Conservation (phyloP, 1,140 invertebrate species). For the Drosophila baimaii region DNA sequence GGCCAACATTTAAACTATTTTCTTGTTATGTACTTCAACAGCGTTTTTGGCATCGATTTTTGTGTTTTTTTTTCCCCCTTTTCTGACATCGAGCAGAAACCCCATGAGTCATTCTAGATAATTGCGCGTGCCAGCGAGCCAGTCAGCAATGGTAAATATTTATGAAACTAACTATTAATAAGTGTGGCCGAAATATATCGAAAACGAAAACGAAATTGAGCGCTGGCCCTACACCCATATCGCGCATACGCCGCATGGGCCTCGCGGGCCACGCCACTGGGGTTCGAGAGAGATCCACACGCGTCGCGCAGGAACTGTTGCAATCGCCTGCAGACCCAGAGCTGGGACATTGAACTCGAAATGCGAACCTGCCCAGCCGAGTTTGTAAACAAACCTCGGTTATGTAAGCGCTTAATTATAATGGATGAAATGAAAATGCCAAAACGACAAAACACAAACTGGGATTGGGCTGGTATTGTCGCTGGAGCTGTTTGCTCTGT, state of each 20-base stretch:
- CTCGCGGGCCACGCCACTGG: constrained; percentile 20
- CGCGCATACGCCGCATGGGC: constrained; percentile 62
- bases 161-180: constrained; percentile 65
- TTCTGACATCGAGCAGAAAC: constrained; percentile 38
- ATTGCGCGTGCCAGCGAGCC: constrained; percentile 67
- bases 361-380: constrained; percentile 57
- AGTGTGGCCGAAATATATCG: constrained; percentile 21
- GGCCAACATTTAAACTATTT: constrained; percentile 70
- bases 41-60: constrained; percentile 63
- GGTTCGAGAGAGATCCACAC: constrained; percentile 77
- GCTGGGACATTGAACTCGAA: constrained; percentile 82
- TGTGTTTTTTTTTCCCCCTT: constrained; percentile 15
- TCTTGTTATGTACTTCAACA: constrained; percentile 73
- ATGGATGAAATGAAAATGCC: constrained; percentile 77
- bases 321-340: constrained; percentile 45
- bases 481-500: background rate
- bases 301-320: constrained; percentile 71
- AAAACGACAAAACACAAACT: constrained; percentile 47
- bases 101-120: constrained; percentile 77
- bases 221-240: constrained; percentile 14
- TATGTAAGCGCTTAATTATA: constrained; percentile 79
- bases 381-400: constrained; percentile 77
- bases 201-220: constrained; percentile 33
- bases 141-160: constrained; percentile 59
- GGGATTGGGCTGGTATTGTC: constrained; percentile 24